phyloP scores from a whole-genome alignment of 1,140 invertebrate species.

The Ceratina calcarata region DNA sequence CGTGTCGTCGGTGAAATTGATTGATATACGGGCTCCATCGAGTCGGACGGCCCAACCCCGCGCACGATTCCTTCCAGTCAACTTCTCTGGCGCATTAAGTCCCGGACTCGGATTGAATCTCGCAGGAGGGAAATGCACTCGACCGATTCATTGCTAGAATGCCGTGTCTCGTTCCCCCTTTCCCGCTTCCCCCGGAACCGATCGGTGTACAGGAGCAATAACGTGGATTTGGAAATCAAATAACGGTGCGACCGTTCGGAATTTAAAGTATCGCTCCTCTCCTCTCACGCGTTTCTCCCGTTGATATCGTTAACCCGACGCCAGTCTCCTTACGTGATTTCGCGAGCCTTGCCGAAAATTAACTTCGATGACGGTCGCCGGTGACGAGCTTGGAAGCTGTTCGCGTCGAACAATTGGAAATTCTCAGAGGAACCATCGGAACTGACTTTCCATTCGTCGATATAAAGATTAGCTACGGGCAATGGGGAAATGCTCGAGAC shows the following conservation, averaged over 20 bases:
- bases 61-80: slow-evolving; percentile 37
- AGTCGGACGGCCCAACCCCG: slow-evolving; percentile 47
- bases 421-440: neutral
- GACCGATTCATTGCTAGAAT: slow-evolving; percentile 57
- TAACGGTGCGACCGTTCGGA: slow-evolving; percentile 24
- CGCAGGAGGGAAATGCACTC: slow-evolving; percentile 58
- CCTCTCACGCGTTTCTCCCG: neutral
- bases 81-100: slow-evolving; percentile 53
- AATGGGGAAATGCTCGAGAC: too few species aligned
- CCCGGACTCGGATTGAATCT: slow-evolving; percentile 57
- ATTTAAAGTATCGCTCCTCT: slow-evolving; percentile 27
- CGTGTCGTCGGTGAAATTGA: slow-evolving; percentile 62
- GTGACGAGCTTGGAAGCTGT: neutral
- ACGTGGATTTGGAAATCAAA: slow-evolving; percentile 50
- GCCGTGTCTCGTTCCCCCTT: neutral
- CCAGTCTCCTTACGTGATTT: neutral
- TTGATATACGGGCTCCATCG: slow-evolving; percentile 63
- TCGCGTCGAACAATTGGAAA: neutral
- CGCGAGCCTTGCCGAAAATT: neutral
- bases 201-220: slow-evolving; percentile 56
- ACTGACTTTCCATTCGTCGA: too few species aligned
- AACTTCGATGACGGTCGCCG: too few species aligned
- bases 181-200: slow-evolving; percentile 1
- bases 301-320: neutral
- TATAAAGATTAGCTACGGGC: slow-evolving; percentile 1